A percentile compares a stretch with the other conserved stretches of the same genome.
These are phyloP conservation scores for Macrosteles quadrilineatus DNA, from an alignment of 1,140 invertebrate species.

Conservation along the genomic window DNA sequence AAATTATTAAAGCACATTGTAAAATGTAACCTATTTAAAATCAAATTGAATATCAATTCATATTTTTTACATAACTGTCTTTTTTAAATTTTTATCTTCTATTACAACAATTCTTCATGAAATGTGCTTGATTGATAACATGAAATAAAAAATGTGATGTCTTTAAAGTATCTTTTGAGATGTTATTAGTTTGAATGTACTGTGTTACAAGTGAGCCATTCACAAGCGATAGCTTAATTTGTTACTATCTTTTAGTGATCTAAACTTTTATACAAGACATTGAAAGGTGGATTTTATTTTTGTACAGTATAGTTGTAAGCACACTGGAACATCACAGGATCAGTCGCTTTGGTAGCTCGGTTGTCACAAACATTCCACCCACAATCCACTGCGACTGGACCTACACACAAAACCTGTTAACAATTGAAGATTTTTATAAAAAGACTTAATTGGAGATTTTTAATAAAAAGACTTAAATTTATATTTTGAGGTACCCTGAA, in stretches of 20 bases:
- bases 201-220: no score
- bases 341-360: not conserved
- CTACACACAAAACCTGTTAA: not conserved
- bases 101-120: no score
- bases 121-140: no score
- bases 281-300: constrained; percentile 16
- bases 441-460: not conserved
- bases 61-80: no score
- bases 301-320: constrained; percentile 18
- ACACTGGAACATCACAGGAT: constrained; percentile 2
- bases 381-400: not conserved
- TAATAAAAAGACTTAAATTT: constrained; percentile 22
- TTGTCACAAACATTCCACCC: constrained; percentile 17
- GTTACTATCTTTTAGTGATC: constrained; percentile 7
- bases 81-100: no score
- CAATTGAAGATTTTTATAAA: not conserved
- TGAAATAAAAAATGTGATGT: no score
- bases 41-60: no score
- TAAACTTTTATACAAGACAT: constrained; percentile 12
- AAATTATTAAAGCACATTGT: no score
- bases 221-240: no score
- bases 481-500: constrained; percentile 10
- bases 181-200: no score
- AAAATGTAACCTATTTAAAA: no score
- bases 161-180: no score